Evolutionary conservation across 2,797 vertebrate species (phyloP).

Genomic region (Capromys pilorides): DNA sequence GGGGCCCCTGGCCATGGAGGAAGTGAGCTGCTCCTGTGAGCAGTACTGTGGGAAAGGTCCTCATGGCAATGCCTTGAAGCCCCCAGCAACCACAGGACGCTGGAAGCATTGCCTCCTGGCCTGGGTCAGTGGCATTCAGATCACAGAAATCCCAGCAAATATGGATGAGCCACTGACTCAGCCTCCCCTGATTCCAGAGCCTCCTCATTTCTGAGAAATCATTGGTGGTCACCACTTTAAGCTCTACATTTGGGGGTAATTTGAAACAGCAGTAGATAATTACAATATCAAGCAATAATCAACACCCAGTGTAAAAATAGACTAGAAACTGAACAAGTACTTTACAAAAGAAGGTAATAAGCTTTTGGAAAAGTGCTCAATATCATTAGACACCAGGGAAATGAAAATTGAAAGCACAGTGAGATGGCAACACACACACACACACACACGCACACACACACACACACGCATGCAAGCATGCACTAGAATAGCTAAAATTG

Average conservation of each 20-base stretch:
- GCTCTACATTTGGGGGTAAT: neutral
- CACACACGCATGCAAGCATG: too few relatives aligned
- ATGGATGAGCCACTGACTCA: neutral
- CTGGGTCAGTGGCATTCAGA: too few relatives aligned
- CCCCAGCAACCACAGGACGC: neutral
- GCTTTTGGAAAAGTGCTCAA: neutral
- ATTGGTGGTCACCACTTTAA: neutral
- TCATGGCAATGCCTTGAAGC: neutral
- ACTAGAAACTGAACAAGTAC: neutral
- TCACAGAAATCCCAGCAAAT: neutral
- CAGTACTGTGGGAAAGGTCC: neutral
- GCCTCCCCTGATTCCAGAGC: neutral
- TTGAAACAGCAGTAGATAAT: neutral
- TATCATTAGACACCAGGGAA: neutral
- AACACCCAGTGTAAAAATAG: neutral
- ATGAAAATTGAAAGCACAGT: neutral
- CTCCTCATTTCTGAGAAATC: neutral
- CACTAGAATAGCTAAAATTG: neutral
- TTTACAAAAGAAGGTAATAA: constrained; percentile 9
- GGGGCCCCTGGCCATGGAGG: neutral
- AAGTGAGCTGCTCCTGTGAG: neutral
- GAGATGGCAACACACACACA: neutral
- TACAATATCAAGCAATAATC: neutral
- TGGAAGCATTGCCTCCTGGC: neutral
- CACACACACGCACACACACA: too few relatives aligned